Percentiles rank a stretch among this genome's conserved stretches.
phyloP scores from a whole-genome alignment of 2,113 vertebrate genomes.

The Tetrax tetrax region DNA sequence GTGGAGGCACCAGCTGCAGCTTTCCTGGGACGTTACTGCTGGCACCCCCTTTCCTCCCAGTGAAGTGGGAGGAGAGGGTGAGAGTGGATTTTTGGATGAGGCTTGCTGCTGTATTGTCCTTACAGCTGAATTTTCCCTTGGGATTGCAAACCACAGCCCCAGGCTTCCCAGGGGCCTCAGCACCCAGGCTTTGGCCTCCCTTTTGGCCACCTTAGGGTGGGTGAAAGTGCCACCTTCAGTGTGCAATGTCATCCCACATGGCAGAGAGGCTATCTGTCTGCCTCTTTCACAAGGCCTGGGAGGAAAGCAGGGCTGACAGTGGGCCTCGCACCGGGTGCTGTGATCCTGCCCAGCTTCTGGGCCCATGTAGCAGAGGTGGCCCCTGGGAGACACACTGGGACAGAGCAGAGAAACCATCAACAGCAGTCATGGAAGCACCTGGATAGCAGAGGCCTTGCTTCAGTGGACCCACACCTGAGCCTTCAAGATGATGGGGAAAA shows the following conservation, averaged over 20 bases:
- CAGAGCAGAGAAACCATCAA: not conserved
- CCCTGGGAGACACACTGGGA: not conserved
- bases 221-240: not conserved
- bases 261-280: not conserved
- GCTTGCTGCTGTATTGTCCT: not conserved
- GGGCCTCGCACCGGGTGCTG: not conserved
- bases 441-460: not conserved
- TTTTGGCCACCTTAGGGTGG: fast-evolving
- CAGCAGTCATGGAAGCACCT: fast-evolving
- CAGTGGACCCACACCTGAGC: not conserved
- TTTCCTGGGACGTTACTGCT: not conserved
- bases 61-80: not conserved
- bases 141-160: not conserved
- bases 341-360: not conserved
- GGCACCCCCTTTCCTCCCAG: not conserved
- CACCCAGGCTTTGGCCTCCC: not conserved
- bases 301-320: not conserved
- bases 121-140: not conserved
- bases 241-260: fast-evolving
- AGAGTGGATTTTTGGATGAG: not conserved
- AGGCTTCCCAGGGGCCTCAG: not conserved
- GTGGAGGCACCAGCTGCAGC: constrained; percentile 56
- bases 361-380: fast-evolving
- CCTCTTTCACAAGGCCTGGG: not conserved
- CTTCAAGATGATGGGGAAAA: not conserved